These are phyloP conservation scores for Delia radicum DNA, from an alignment of 1,140 invertebrate genomes.

Conservation along the genomic window DNA sequence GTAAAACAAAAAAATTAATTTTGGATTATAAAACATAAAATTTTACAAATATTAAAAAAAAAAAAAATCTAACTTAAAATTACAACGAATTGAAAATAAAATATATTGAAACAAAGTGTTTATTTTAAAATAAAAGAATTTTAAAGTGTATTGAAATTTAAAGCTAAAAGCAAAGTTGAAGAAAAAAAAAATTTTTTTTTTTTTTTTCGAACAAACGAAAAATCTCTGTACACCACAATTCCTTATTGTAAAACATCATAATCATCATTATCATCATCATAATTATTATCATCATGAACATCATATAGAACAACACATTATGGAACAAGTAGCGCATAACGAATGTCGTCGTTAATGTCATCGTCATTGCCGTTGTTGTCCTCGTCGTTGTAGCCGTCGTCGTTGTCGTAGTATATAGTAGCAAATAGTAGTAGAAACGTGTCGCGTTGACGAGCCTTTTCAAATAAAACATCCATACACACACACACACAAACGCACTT, in stretches of 20 bases:
- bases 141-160: background rate
- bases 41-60: background rate
- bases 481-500: too few species aligned
- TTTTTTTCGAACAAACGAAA: constrained; percentile 7
- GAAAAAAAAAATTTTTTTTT: background rate
- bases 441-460: constrained; percentile 13
- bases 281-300: background rate
- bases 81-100: background rate
- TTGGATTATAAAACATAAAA: background rate
- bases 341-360: constrained; percentile 11
- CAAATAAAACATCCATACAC: too few species aligned
- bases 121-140: background rate
- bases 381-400: background rate
- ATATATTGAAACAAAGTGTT: background rate
- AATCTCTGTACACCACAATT: constrained; percentile 24
- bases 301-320: background rate
- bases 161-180: background rate
- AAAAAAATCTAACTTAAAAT: background rate
- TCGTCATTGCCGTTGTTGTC: background rate
- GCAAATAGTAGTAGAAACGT: constrained; percentile 6
- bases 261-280: too few species aligned
- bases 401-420: background rate
- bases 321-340: constrained; percentile 14
- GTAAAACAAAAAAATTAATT: background rate
- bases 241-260: constrained; percentile 16